Base-by-base conservation (phyloP, 2,888 invertebrate species). In the Lomographa bimaculata region DNA sequence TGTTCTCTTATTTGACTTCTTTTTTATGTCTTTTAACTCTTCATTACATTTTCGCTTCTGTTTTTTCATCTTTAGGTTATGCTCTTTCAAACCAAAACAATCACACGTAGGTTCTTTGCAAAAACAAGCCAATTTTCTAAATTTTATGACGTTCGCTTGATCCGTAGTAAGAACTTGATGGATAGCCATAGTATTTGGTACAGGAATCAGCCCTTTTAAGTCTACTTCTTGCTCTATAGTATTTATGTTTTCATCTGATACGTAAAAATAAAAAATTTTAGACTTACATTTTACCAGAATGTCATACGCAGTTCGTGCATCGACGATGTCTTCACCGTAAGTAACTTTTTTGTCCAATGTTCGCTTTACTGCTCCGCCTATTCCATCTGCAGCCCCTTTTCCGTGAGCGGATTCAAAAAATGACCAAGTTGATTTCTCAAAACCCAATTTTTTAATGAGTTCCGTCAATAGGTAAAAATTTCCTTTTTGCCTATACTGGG, bases 331-430 rank as follows among this genome's bases (percentile, higher is more conserved):
- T 8, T 9, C 11, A 2, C 54, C 58, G n/a, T 54, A 37, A 29
- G 53, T 24, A 5, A 57, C 51, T 11, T 23, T 17, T 10, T n/a
- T 7, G 37, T 60, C 54, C 3, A 61, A 35, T 7, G 23, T 43
- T 10, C 54, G 16, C 36, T 59, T 58, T 2, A 54, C 23, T 7
- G 50, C 49, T 1, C 45, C 53, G 5, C 53, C 57, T 5, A 56
- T 33, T 3, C 56, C 60, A 43, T 57, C 60, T 7, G 57, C 52
- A 4, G 53, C 51, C 2, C 54, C 52, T 36, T 57, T 57, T n/a
- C 57, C 54, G 10, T 57, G 49, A 1, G 49, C 26, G n/a, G 53
- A 33, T 40, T 56, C 56, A 9, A 36, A 51, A 25, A 54, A 57
- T 19, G 36, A 40, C 51, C 57, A 55, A 4, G 52, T 54, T n/a